Base-by-base conservation (phyloP, 2,113 vertebrate genomes). In the Indicator maculatus region DNA sequence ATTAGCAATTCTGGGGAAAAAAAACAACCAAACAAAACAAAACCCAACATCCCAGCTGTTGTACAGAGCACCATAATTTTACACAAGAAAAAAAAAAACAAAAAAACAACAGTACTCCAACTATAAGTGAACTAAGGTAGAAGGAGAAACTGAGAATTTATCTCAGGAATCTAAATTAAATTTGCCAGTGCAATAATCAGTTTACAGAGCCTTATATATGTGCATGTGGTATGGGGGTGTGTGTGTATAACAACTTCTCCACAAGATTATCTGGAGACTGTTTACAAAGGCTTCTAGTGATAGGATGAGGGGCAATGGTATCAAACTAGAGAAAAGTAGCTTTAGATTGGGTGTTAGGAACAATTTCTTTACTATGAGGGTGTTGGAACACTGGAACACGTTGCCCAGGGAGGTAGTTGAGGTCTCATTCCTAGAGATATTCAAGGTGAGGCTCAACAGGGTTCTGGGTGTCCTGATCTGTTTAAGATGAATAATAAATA, bases 181-280 rank as follows among this genome's bases (percentile, higher is more conserved):
- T 33, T 28, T 65, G 21, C 1, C 0, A 0, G 7, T 77, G 6
- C 7, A 5, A 30, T 72, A 69, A 26, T 64, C 21, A 45, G 20
- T 90, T 75, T 76, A 41, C 16, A n/a, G 1, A 5, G 26, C 5
- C 3, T 27, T 44, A 1, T 50, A 30, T 65, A 30, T 26, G 8
- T 13, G 16, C 26, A 36, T 61, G 12, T 53, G 19, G 10, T 44
- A 7, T 36, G 36, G 36, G 36, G 36, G 36, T 36, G 36, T 36
- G 36, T 39, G 10, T 9, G 4, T 27, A 9, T 30, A 41, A 63
- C 60, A 75, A 71, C 30, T 69, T 80, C 5, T 74, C 15, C 12
- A 26, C 19, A 38, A 60, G 15, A 3, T 70, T 74, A 15, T 63
- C 19, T 53, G 31, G 24, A 56, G 23, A 52, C 12, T 52, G 50